Conservation (phyloP, 2,888 invertebrate genomes). For the Sicus ferrugineus region DNA sequence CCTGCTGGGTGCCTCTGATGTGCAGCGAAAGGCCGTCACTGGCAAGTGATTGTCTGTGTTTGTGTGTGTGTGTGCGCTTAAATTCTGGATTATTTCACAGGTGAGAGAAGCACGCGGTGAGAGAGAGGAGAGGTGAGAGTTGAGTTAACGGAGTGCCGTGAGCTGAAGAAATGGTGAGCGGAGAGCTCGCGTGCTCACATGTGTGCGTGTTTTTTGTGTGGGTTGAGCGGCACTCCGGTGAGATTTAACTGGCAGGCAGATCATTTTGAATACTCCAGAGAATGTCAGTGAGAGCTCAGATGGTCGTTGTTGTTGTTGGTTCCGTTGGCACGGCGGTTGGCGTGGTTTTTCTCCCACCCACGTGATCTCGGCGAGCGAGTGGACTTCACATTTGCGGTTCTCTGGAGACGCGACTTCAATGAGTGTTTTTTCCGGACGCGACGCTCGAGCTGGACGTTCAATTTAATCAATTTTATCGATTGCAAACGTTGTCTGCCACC, state of each 20-base stretch:
- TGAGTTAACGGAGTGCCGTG: no score
- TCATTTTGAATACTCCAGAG: background rate
- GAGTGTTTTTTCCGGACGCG: background rate
- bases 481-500: conserved; percentile 8
- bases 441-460: conserved; percentile 10
- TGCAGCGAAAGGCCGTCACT: no score
- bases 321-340: background rate
- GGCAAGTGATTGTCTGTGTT: no score
- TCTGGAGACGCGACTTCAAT: background rate
- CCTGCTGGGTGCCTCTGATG: no score
- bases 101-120: background rate
- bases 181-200: background rate
- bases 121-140: background rate
- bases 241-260: background rate
- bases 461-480: conserved; percentile 33
- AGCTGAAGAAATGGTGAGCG: background rate
- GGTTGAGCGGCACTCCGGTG: background rate
- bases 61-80: background rate
- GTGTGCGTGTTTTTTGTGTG: background rate
- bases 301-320: background rate
- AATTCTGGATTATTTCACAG: background rate
- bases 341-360: background rate
- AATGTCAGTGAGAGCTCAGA: background rate
- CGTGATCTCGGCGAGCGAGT: conserved; percentile 11
- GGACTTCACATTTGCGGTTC: background rate